These are phyloP conservation scores for Saimiri boliviensis DNA, from an alignment of 2,113 vertebrate species.

Conservation along the genomic window DNA sequence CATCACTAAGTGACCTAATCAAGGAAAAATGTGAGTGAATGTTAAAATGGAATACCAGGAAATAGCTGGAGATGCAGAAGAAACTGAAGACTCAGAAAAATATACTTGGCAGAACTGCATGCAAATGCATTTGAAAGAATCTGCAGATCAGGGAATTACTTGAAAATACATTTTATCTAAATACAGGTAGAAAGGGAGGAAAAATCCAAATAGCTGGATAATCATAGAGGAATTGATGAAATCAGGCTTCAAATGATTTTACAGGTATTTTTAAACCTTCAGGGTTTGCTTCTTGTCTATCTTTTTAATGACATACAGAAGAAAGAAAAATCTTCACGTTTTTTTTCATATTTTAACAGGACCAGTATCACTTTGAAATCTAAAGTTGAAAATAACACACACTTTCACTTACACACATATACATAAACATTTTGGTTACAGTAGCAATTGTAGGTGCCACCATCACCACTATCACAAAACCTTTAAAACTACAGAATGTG, in stretches of 20 bases:
- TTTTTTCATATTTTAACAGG: not conserved
- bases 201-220: not conserved
- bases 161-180: not conserved
- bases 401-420: not conserved
- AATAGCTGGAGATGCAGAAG: conserved; percentile 1
- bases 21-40: not conserved
- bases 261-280: not conserved
- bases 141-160: not conserved
- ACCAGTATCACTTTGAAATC: not conserved
- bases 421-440: not conserved
- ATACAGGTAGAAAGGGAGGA: not conserved
- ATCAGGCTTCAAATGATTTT: not conserved
- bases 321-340: not conserved
- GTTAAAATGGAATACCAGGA: not conserved
- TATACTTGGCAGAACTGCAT: not conserved
- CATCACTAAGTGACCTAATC: not conserved
- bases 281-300: not conserved
- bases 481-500: not conserved
- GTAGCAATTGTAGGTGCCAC: not conserved
- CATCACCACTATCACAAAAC: not conserved
- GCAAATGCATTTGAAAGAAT: not conserved
- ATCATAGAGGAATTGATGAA: not conserved
- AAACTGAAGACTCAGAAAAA: not conserved
- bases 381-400: not conserved
- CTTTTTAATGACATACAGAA: not conserved